Base-by-base conservation (phyloP, 2,113 vertebrate species). In the Astur gentilis region DNA sequence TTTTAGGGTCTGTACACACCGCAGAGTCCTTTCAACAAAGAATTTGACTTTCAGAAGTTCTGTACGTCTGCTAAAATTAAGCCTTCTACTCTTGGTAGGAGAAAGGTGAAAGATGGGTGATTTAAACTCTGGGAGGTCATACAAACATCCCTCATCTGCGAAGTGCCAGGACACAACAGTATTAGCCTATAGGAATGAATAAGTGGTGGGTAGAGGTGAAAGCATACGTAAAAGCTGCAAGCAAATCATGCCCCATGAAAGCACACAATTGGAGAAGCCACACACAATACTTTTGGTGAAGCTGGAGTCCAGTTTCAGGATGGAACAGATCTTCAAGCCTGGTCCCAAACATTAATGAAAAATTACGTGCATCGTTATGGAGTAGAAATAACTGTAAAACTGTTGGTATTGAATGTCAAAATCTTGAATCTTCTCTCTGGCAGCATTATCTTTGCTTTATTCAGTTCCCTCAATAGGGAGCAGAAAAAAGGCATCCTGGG, bases 211-310 rank as follows among this genome's bases (percentile, higher is more conserved):
- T 31, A 83, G 18, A 88, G 16, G 25, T 54, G 40, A 88, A 87
- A 90, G 8, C 10, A 32, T 19, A 45, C 0, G 0, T 32, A 18
- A 96, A 90, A 83, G 31, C 9, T 86, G 16, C 52, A 69, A 90
- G 34, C 11, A 81, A 72, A n/a, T 34, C 54, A 42, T 1, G 1
- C 15, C 38, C 4, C 12, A 19, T 13, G 18, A 73, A 86, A 83
- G 13, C 6, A 61, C 8, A 11, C 2, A 32, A 2, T 3, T 80
- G 50, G 4, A 50, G 32, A 76, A 62, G 44, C 6, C 2, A 1
- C 7, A 49, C 14, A 49, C 19, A 16, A 4, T 65, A n/a, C 4
- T 81, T 19, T 32, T 49, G 29, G 5, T 18, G 16, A 92, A 77
- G 49, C 7, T 83, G 16, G 9, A 71, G 27, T 67, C 23, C 16